phyloP scores from a whole-genome alignment of 2,888 invertebrate genomes.

The Coleophora flavipennella region DNA sequence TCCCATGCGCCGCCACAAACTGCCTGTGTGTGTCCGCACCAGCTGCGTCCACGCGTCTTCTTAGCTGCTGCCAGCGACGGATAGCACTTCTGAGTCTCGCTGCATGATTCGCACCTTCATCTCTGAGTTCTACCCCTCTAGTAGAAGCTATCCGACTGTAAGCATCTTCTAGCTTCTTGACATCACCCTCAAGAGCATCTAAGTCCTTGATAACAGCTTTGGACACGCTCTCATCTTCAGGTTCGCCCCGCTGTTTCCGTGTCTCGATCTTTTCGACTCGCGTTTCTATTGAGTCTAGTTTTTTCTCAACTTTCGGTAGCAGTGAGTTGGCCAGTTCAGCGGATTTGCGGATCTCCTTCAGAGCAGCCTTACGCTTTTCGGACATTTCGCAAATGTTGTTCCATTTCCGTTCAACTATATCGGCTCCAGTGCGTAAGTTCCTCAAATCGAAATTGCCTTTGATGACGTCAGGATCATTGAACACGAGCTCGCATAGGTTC shows the following conservation, averaged over 20 bases:
- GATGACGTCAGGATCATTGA: constrained; percentile 81
- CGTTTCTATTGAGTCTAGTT: constrained; percentile 73
- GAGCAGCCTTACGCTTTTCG: constrained; percentile 70
- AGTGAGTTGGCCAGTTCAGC: constrained; percentile 77
- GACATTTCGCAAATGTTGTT: constrained; percentile 82
- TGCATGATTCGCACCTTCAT: constrained; percentile 78
- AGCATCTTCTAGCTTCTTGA: constrained; percentile 77
- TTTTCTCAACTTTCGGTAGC: constrained; percentile 75
- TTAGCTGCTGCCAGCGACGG: constrained; percentile 77
- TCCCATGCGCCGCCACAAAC: constrained; percentile 80
- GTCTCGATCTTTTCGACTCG: constrained; percentile 68
- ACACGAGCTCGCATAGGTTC: constrained; percentile 83
- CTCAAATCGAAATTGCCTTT: constrained; percentile 81
- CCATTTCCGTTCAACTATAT: constrained; percentile 85
- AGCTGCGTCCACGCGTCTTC: constrained; percentile 73
- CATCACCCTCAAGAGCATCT: constrained; percentile 75
- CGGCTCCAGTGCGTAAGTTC: constrained; percentile 76
- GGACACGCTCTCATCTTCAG: constrained; percentile 70
- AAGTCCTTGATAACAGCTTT: constrained; percentile 70
- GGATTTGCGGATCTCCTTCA: constrained; percentile 69
- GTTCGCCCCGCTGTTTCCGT: constrained; percentile 53
- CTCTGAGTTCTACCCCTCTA: constrained; percentile 75
- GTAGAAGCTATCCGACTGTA: constrained; percentile 79
- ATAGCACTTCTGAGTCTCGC: constrained; percentile 75
- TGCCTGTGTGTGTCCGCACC: constrained; percentile 76